Conservation (phyloP, 2,797 vertebrate species). For the Hippocampus kuda region DNA sequence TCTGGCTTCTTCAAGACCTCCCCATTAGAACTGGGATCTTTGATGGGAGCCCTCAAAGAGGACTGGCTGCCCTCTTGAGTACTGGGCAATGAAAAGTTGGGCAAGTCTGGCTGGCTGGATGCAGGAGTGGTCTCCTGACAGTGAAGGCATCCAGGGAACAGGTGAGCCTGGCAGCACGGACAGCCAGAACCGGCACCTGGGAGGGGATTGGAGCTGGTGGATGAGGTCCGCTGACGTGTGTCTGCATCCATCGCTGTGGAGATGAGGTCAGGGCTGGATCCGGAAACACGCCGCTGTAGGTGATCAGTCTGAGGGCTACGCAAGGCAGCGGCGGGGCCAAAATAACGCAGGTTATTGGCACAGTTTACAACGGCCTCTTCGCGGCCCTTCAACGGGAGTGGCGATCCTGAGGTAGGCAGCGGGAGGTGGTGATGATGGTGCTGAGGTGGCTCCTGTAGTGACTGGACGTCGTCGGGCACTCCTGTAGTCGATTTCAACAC, state of each 20-base stretch:
- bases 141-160: slow-evolving; percentile 74
- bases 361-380: slow-evolving; percentile 83
- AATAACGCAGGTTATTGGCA: slow-evolving; percentile 89
- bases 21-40: slow-evolving; percentile 33
- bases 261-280: slow-evolving; percentile 88
- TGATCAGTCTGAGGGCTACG: slow-evolving; percentile 92
- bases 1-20: slow-evolving; percentile 45
- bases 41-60: slow-evolving; percentile 36
- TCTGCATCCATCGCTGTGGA: slow-evolving; percentile 78
- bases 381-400: slow-evolving; percentile 66
- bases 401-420: slow-evolving; percentile 44
- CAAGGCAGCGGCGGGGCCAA: slow-evolving; percentile 86
- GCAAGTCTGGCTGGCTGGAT: slow-evolving; percentile 58
- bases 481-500: slow-evolving; percentile 70
- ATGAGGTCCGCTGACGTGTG: slow-evolving; percentile 59
- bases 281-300: slow-evolving; percentile 76
- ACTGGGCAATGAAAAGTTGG: slow-evolving; percentile 56
- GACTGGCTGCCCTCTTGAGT: slow-evolving; percentile 52
- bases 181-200: slow-evolving; percentile 55
- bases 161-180: slow-evolving; percentile 74
- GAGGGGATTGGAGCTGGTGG: slow-evolving; percentile 42
- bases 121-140: slow-evolving; percentile 64
- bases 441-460: slow-evolving; percentile 55
- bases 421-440: slow-evolving; percentile 38
- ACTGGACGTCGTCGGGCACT: slow-evolving; percentile 61